Conservation (phyloP, 2,888 invertebrate genomes). For the Sarcophaga rosellei region DNA sequence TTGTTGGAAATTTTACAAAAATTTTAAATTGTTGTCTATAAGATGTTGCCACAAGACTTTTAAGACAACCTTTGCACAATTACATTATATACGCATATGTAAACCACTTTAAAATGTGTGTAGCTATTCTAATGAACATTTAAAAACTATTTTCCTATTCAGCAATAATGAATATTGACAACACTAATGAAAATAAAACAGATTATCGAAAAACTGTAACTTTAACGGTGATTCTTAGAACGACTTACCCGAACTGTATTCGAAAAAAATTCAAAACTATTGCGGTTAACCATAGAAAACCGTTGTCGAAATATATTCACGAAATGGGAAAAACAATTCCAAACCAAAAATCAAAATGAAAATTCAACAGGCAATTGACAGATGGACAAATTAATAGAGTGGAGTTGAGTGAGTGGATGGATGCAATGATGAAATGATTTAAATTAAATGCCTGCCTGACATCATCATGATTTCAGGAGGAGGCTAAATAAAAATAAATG, state of each 20-base stretch:
- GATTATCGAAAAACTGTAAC: neutral
- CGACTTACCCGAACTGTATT: neutral
- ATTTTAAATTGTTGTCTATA: too few relatives aligned
- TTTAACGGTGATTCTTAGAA: neutral
- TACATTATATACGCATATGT: neutral
- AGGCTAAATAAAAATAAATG: neutral
- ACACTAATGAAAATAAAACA: conserved; percentile 55
- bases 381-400: conserved; percentile 41
- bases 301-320: conserved; percentile 16
- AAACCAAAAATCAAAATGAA: conserved; percentile 11
- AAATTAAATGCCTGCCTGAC: too few relatives aligned
- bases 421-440: neutral
- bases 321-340: too few relatives aligned
- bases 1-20: too few relatives aligned
- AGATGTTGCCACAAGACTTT: too few relatives aligned
- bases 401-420: conserved; percentile 9
- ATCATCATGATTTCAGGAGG: too few relatives aligned
- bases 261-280: neutral
- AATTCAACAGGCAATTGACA: conserved; percentile 46
- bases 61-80: too few relatives aligned
- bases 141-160: neutral
- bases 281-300: conserved; percentile 52
- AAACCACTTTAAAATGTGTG: neutral
- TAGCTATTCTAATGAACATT: conserved; percentile 1
- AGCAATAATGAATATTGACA: conserved; percentile 61